phyloP scores from a whole-genome alignment of 1,140 invertebrate species.

The Musca vetustissima region DNA sequence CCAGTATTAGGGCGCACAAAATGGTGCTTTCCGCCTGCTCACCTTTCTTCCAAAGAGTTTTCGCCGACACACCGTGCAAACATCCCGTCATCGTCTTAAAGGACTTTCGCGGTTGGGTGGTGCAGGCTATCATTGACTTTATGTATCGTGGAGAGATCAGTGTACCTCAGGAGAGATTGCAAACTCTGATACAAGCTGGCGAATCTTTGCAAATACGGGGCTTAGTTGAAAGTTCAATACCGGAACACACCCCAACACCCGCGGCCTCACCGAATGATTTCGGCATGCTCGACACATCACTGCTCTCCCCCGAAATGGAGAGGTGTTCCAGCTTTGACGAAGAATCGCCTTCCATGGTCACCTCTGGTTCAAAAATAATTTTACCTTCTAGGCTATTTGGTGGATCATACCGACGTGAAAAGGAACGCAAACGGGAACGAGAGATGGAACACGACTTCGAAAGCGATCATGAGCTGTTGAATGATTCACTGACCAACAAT shows the following conservation, averaged over 20 bases:
- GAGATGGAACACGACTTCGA: conserved; percentile 33
- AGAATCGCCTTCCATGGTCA: conserved; percentile 45
- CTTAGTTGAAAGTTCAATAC: conserved; percentile 69
- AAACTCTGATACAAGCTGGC: conserved; percentile 79
- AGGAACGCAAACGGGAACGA: conserved; percentile 30
- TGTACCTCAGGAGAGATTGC: conserved; percentile 79
- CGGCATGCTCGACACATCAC: conserved; percentile 48
- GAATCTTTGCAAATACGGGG: conserved; percentile 82
- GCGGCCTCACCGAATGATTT: conserved; percentile 63
- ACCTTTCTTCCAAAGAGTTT: conserved; percentile 85
- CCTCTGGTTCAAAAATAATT: conserved; percentile 41
- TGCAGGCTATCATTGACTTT: conserved; percentile 86
- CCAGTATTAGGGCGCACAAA: conserved; percentile 81
- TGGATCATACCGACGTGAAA: conserved; percentile 48
- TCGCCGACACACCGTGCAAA: conserved; percentile 89
- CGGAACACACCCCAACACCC: conserved; percentile 66
- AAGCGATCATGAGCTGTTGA: conserved; percentile 40
- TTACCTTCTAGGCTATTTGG: conserved; percentile 46
- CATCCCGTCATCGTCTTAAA: conserved; percentile 90
- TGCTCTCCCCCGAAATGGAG: conserved; percentile 37
- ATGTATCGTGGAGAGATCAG: conserved; percentile 91
- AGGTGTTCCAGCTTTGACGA: conserved; percentile 46
- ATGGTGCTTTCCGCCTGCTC: conserved; percentile 88
- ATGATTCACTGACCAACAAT: conserved; percentile 33
- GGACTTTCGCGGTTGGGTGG: conserved; percentile 82